Evolutionary conservation across 64 coral and sea anemone genomes (phyloP).

Genomic region (Stichodactyla helianthus): DNA sequence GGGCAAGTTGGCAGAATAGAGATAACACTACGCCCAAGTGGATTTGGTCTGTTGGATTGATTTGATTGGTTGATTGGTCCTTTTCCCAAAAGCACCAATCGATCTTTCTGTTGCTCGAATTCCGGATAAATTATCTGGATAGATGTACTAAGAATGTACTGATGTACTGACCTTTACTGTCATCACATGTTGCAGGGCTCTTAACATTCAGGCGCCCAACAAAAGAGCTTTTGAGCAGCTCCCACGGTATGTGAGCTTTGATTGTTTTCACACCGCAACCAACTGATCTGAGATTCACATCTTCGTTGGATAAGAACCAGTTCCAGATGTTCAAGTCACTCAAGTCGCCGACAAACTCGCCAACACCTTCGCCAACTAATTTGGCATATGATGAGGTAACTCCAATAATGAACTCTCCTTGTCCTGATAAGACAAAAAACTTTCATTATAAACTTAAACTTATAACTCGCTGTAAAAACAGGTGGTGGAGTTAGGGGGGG

Average conservation of each 20-base stretch:
- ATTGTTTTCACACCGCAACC: conserved; percentile 1
- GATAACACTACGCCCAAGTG: too few species aligned
- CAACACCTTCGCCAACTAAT: not conserved
- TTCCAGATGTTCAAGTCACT: conserved; percentile 32
- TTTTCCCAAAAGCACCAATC: too few species aligned
- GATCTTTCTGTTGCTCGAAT: too few species aligned
- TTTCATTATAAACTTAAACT: not conserved
- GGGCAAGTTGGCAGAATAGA: too few species aligned
- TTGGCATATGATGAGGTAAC: conserved; percentile 20
- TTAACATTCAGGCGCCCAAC: conserved; percentile 2
- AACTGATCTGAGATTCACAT: conserved; percentile 14
- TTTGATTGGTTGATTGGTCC: too few species aligned
- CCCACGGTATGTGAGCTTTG: conserved; percentile 15
- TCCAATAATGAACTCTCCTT: conserved; percentile 45
- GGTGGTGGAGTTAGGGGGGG: too few species aligned
- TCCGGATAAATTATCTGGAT: too few species aligned
- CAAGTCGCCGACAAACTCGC: conserved; percentile 42
- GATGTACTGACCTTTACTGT: not conserved
- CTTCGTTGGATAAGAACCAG: not conserved
- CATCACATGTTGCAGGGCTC: conserved; percentile 8
- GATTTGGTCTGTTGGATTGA: too few species aligned
- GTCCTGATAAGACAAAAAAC: conserved; percentile 1
- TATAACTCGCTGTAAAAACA: too few species aligned
- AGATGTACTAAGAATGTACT: not conserved
- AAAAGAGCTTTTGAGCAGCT: conserved; percentile 15